Evolutionary conservation across 2,113 vertebrate species (phyloP).

Genomic region (Alaudala cheleensis): DNA sequence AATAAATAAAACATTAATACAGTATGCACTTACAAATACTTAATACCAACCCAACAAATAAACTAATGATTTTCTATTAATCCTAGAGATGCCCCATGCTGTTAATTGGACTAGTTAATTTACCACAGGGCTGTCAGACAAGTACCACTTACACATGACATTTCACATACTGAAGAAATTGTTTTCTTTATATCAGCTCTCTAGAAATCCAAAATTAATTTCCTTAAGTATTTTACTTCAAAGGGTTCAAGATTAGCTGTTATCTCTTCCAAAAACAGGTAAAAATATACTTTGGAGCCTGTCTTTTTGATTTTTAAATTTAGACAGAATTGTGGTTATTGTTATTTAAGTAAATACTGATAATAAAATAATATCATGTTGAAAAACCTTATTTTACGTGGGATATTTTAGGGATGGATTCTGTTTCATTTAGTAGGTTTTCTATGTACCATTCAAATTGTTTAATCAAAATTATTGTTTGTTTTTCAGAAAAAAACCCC

Average conservation of each 20-base stretch:
- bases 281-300: not conserved
- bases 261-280: not conserved
- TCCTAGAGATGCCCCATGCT: not conserved
- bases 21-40: not conserved
- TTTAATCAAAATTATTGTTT: not conserved
- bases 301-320: not conserved
- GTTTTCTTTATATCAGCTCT: not conserved
- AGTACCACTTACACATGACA: not conserved
- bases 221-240: not conserved
- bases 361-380: not conserved
- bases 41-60: not conserved
- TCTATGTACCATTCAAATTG: not conserved
- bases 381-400: not conserved
- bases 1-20: not conserved
- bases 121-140: not conserved
- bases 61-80: constrained; percentile 15
- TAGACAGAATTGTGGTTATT: not conserved
- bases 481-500: not conserved
- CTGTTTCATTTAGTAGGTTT: not conserved
- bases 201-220: not conserved
- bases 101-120: not conserved
- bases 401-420: not conserved
- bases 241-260: not conserved
- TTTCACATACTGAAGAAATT: not conserved
- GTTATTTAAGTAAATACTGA: not conserved